Evolutionary conservation across 2,797 vertebrate species (phyloP).

Genomic region (Emydoidea blandingii): DNA sequence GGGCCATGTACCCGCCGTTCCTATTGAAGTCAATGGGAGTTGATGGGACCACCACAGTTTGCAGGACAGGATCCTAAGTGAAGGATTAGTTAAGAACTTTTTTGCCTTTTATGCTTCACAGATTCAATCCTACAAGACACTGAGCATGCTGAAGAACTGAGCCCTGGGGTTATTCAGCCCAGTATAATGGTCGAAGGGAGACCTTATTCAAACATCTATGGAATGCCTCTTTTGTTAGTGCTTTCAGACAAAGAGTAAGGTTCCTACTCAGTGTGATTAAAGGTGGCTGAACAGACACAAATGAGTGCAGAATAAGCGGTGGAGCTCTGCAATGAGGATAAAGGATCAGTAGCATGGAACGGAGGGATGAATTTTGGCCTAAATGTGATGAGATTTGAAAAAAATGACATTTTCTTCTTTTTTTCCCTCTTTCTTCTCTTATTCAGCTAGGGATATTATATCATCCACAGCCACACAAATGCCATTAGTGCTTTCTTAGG

Average conservation of each 20-base stretch:
- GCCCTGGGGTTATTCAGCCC: not conserved
- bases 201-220: not conserved
- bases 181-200: not conserved
- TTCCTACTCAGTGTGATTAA: not conserved
- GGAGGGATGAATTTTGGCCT: not conserved
- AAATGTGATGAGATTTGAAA: not conserved
- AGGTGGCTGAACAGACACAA: not conserved
- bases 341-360: not conserved
- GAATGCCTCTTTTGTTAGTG: not conserved
- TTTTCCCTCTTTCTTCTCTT: not conserved
- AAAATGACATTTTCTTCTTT: not conserved
- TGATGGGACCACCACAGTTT: not conserved
- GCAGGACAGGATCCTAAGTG: not conserved
- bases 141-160: not conserved
- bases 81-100: not conserved
- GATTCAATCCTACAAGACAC: not conserved
- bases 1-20: not conserved
- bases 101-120: not conserved
- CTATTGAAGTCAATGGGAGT: not conserved
- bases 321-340: not conserved
- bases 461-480: not conserved
- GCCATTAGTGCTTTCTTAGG: not conserved
- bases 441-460: not conserved
- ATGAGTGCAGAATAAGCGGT: conserved; percentile 15
- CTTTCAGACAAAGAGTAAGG: not conserved